Evolutionary conservation across 2,113 vertebrate species (phyloP).

Genomic region (Bettongia penicillata): DNA sequence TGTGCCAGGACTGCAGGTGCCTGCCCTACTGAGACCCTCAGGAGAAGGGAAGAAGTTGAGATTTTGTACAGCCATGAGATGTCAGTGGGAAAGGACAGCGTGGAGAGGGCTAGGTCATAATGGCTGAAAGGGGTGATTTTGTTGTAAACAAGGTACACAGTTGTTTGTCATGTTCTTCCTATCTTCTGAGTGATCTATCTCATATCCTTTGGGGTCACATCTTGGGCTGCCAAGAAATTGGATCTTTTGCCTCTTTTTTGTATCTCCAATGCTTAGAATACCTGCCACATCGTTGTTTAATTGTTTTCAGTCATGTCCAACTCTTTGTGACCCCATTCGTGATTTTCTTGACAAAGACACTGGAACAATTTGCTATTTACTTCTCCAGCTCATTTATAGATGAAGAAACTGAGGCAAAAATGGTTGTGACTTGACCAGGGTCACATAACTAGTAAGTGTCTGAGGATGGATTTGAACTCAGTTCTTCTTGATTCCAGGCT

Average conservation of each 20-base stretch:
- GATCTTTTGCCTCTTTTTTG: background rate
- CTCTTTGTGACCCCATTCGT: background rate
- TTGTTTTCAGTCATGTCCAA: background rate
- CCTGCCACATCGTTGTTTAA: background rate
- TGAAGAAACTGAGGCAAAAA: background rate
- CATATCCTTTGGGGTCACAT: background rate
- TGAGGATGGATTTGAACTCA: background rate
- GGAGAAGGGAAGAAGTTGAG: background rate
- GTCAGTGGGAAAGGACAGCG: background rate
- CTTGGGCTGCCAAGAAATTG: background rate
- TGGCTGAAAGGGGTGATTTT: background rate
- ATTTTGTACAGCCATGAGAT: background rate
- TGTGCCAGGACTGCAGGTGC: background rate
- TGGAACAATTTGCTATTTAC: background rate
- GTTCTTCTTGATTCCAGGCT: background rate
- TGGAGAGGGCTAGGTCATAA: background rate
- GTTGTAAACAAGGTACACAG: background rate
- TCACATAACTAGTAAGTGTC: no score
- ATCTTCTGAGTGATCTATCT: background rate
- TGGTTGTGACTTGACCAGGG: background rate
- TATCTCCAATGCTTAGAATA: background rate
- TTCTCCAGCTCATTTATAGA: background rate
- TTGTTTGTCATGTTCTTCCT: no score
- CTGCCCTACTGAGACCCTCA: background rate
- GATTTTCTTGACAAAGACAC: background rate